Percentiles rank a stretch among this genome's conserved stretches.
These are phyloP conservation scores for Papio anubis DNA, from an alignment of 2,113 vertebrate species.

Conservation along the genomic window DNA sequence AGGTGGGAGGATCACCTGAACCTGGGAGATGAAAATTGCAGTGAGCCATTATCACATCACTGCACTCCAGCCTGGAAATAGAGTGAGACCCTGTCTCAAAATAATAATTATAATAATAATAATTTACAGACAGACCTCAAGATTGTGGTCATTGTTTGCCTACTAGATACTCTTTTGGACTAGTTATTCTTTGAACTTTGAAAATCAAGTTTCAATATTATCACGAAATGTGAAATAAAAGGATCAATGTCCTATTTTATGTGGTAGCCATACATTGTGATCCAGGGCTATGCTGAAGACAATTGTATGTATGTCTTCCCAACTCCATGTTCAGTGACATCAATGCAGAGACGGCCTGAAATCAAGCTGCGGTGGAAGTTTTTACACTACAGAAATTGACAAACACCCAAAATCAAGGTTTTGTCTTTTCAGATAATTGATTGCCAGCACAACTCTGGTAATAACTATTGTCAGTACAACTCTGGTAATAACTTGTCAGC, in stretches of 20 bases:
- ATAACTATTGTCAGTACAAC: background rate
- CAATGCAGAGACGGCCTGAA: background rate
- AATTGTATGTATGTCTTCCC: background rate
- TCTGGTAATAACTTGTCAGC: background rate
- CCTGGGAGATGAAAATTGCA: too few species aligned
- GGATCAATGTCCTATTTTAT: background rate
- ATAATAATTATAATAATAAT: too few species aligned
- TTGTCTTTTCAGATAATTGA: background rate
- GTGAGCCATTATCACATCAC: too few species aligned
- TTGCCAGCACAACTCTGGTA: background rate
- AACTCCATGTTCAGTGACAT: background rate
- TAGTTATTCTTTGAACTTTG: background rate
- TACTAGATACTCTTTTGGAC: background rate
- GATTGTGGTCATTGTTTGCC: background rate
- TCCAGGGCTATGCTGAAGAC: background rate
- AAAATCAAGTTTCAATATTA: background rate
- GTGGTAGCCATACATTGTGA: background rate
- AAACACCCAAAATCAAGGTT: background rate
- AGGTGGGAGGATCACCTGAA: too few species aligned
- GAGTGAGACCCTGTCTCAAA: too few species aligned
- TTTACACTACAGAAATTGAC: background rate
- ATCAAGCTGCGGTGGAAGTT: background rate
- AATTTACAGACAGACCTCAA: background rate
- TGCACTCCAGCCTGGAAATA: too few species aligned
- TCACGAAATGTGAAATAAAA: background rate